phyloP scores from a whole-genome alignment of 1,140 invertebrate species.

The Ostrea edulis region DNA sequence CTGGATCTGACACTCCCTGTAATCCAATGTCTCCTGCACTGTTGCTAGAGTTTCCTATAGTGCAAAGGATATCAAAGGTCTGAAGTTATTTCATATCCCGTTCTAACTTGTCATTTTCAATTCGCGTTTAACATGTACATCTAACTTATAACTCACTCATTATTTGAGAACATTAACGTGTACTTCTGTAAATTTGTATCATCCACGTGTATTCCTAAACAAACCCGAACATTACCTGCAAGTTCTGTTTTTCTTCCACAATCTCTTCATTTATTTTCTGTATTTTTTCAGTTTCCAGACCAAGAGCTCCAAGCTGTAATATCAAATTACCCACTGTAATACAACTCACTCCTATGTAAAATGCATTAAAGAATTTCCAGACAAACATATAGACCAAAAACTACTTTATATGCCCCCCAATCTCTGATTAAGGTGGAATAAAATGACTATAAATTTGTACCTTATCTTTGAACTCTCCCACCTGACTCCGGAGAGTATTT shows the following conservation, averaged over 20 bases:
- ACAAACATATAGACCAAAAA: neutral
- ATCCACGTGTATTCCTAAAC: no score
- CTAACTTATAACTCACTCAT: no score
- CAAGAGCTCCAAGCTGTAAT: constrained; percentile 5
- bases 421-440: no score
- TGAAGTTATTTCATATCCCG: neutral
- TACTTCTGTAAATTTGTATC: no score
- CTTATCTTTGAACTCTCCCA: constrained; percentile 8
- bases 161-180: no score
- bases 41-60: neutral
- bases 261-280: constrained; percentile 23
- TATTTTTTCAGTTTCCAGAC: constrained; percentile 1
- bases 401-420: no score
- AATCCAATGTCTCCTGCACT: constrained; percentile 10
- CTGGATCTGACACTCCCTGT: constrained; percentile 28
- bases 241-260: neutral
- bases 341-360: neutral
- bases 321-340: neutral
- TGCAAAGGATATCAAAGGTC: neutral
- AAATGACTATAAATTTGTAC: neutral
- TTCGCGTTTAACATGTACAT: no score
- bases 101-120: no score
- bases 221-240: neutral
- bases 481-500: neutral
- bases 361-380: neutral